Evolutionary conservation across 2,113 vertebrate genomes (phyloP).

Genomic region (Athene noctua): DNA sequence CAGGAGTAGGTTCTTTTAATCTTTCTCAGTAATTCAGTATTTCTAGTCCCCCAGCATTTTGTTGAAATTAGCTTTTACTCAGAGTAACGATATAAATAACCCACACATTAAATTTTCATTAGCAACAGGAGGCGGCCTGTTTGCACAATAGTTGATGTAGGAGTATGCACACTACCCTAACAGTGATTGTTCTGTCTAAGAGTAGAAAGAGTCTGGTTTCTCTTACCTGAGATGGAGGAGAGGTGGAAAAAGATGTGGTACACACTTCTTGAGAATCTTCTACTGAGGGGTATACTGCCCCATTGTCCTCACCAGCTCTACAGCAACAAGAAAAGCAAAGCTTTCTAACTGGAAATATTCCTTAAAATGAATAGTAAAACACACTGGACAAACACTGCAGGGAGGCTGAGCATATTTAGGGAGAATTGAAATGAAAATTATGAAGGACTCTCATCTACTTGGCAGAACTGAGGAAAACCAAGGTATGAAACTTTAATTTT

Average conservation of each 20-base stretch:
- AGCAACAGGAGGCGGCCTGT: background rate
- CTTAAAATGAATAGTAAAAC: background rate
- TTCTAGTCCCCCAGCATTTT: background rate
- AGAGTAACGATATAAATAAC: background rate
- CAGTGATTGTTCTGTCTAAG: background rate
- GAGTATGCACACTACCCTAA: background rate
- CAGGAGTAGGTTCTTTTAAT: background rate
- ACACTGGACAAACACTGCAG: background rate
- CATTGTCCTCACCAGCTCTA: conserved; percentile 85
- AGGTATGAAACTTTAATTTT: background rate
- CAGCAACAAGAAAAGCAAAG: background rate
- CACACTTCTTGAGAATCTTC: conserved; percentile 98
- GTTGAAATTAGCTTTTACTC: background rate
- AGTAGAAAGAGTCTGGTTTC: background rate
- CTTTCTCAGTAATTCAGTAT: background rate
- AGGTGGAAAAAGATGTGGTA: conserved; percentile 97
- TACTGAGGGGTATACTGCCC: conserved; percentile 79
- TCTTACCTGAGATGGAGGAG: conserved; percentile 94
- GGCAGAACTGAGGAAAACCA: background rate
- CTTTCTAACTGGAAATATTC: conserved; percentile 2
- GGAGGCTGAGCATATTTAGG: conserved; percentile 5
- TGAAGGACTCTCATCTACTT: background rate
- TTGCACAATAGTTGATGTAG: background rate
- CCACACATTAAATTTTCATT: background rate
- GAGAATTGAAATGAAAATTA: conserved; percentile 47